Base-by-base conservation (phyloP, 2,888 invertebrate species). In the Dromius quadrimaculatus region DNA sequence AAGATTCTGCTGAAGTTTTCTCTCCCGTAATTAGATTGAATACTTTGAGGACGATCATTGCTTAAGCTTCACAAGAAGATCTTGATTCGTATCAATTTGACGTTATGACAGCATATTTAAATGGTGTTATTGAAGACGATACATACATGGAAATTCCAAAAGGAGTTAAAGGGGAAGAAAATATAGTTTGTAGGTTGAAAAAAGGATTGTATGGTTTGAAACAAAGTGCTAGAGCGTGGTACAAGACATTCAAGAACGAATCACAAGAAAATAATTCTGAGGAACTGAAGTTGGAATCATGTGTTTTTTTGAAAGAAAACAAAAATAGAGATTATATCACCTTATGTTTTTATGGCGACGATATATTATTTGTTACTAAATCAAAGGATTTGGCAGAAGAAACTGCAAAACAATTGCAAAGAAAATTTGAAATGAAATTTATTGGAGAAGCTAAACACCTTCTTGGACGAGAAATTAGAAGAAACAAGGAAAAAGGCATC, bases 91-190 rank as follows among this genome's bases (percentile, higher is more conserved):
- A 43, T n/a, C 63, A 63, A 23, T 45, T 23, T 43, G 63, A 63
- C 15, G 20, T 63, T 3, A 43, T 45, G n/a, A 63, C 63, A 13
- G 63, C 63, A 1, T 43, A 22, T 17, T 17, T 63, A 8, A 63
- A 63, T 19, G 62, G 62, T 3, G 17, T 19, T 15, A 6, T 62
- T 4, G 2, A 36, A 9, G 43, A 63, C n/a, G 63, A 45, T 11
- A 22, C 22, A 45, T 63, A 63, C 28, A 63, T 63, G 61, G 36
- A 61, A 38, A 36, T 38, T 11, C 38, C 38, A 17, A 11, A 61
- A 34, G 36, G 38, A 36, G 9, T 54, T 2, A 23, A 19, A 2
- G 28, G n/a, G 20, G 9, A 54, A 6, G 20, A 22, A 28, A 23
- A 9, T 17, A 23, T 6, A 11, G 28, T 28, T 28, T 36, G 36